Conservation (phyloP, 2,888 invertebrate genomes). For the Clistopyga incitator region DNA sequence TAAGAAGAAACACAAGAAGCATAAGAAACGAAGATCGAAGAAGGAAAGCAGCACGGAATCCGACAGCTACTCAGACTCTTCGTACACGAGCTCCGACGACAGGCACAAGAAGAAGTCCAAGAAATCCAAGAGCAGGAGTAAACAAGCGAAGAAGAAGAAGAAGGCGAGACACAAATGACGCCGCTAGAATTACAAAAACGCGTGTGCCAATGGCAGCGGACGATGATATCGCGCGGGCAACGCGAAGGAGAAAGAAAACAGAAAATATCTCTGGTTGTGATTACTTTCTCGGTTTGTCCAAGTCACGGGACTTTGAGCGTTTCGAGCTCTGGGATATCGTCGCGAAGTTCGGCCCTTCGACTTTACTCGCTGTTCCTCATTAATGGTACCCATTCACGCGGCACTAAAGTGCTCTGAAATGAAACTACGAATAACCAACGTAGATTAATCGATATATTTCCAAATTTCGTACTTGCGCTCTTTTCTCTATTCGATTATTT, state of each 20-base stretch:
- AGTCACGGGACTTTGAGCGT: not conserved
- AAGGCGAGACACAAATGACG: conserved; percentile 87
- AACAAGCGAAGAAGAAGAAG: conserved; percentile 90
- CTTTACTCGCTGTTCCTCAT: conserved; percentile 18
- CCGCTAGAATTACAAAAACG: conserved; percentile 66
- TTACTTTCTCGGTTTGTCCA: conserved; percentile 23
- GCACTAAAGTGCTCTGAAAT: conserved; percentile 21
- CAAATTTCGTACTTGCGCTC: conserved; percentile 29
- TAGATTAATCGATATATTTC: conserved; percentile 50
- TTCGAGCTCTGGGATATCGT: not conserved
- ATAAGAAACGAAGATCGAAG: conserved; percentile 86
- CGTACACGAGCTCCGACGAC: conserved; percentile 87
- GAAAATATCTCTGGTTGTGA: conserved; percentile 26
- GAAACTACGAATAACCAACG: conserved; percentile 39
- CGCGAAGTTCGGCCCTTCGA: not conserved
- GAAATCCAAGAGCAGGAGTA: conserved; percentile 89
- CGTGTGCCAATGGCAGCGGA: conserved; percentile 15
- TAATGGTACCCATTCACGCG: not conserved
- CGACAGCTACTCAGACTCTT: conserved; percentile 88
- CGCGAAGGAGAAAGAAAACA: not conserved
- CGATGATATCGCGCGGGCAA: not conserved
- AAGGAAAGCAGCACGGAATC: conserved; percentile 87
- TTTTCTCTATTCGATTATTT: conserved; percentile 58
- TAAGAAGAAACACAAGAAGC: conserved; percentile 87
- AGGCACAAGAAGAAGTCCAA: conserved; percentile 88